phyloP scores from a whole-genome alignment of 2,113 vertebrate genomes.

The Dromas ardeola region DNA sequence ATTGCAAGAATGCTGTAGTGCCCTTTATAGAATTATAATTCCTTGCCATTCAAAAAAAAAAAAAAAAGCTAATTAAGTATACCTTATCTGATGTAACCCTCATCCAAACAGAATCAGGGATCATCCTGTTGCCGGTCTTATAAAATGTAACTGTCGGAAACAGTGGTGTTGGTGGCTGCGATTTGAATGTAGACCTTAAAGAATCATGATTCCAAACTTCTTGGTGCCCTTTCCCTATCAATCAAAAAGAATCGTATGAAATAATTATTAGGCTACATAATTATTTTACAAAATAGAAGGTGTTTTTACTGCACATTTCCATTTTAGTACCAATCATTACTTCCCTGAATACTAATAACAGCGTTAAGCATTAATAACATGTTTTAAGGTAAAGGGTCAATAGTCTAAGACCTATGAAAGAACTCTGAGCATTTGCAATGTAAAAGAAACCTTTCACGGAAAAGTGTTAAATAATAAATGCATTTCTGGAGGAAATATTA shows the following conservation, averaged over 20 bases:
- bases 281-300: conserved; percentile 76
- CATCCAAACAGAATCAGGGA: conserved; percentile 15
- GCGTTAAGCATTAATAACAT: conserved; percentile 61
- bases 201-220: conserved; percentile 57
- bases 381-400: conserved; percentile 66
- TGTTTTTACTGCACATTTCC: conserved; percentile 61
- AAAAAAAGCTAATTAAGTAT: conserved; percentile 23
- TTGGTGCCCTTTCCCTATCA: conserved; percentile 66
- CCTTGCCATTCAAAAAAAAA: conserved; percentile 17
- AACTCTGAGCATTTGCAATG: conserved; percentile 59
- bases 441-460: conserved; percentile 62
- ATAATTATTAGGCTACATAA: conserved; percentile 76
- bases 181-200: conserved; percentile 64
- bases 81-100: conserved; percentile 31
- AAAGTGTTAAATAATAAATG: conserved; percentile 52
- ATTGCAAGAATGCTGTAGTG: neutral
- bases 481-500: neutral
- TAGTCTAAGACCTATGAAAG: conserved; percentile 42
- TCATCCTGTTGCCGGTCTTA: neutral
- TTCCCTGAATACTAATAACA: conserved; percentile 64
- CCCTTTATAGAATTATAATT: conserved; percentile 35
- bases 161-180: neutral
- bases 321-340: conserved; percentile 58
- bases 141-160: conserved; percentile 2
- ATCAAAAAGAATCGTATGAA: conserved; percentile 67